Evolutionary conservation across 2,888 invertebrate genomes (phyloP).

Genomic region (Trypoxylon attenuatum): DNA sequence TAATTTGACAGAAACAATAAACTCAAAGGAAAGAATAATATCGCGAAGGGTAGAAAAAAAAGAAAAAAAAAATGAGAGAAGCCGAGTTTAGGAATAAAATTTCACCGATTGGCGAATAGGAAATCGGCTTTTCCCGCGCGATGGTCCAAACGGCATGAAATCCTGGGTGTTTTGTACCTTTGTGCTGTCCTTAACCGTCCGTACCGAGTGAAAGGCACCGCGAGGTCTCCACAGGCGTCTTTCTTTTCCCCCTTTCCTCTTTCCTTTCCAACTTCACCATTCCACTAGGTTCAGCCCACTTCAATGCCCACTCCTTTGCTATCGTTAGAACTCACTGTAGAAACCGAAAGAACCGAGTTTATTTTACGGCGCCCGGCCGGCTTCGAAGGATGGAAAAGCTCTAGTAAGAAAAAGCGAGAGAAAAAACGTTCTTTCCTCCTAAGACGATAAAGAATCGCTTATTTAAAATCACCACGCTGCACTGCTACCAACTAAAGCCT

Average conservation of each 20-base stretch:
- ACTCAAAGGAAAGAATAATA: no score
- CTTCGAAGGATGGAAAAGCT: no score
- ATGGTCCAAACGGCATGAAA: background rate
- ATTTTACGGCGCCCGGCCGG: no score
- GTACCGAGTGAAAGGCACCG: background rate
- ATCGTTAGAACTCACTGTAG: slow-evolving; percentile 10
- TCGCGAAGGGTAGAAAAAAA: no score
- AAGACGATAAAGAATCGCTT: slow-evolving; percentile 6
- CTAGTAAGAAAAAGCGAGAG: background rate
- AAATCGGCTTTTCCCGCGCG: slow-evolving; percentile 1
- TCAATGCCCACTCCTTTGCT: background rate
- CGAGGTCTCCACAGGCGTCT: no score
- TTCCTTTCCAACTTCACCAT: background rate
- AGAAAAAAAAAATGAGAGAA: no score
- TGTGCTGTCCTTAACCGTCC: slow-evolving; percentile 1
- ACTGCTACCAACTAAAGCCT: no score
- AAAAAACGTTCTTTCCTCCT: background rate
- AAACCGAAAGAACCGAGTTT: background rate
- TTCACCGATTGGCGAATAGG: no score
- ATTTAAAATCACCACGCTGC: slow-evolving; percentile 16
- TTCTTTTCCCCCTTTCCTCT: background rate
- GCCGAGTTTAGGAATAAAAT: no score
- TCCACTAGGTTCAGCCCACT: background rate
- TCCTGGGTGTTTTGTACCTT: background rate
- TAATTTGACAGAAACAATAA: no score